Conservation (phyloP, 1,140 invertebrate species). For the Drosophila subobscura region DNA sequence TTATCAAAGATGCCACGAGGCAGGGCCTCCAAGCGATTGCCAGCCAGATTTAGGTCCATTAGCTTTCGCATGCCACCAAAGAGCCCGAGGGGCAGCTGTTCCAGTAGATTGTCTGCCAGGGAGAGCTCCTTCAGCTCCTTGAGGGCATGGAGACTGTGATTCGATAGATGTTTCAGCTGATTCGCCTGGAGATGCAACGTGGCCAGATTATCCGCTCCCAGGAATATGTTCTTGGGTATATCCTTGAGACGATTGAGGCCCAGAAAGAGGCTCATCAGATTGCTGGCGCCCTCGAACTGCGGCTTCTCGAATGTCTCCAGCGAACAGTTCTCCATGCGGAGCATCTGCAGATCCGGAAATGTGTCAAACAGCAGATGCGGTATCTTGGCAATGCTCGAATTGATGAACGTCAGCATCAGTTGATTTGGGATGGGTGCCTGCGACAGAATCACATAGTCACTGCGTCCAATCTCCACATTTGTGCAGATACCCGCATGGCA, state of each 20-base stretch:
- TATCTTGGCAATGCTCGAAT: constrained; percentile 78
- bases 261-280: constrained; percentile 74
- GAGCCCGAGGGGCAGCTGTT: constrained; percentile 57
- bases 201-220: constrained; percentile 76
- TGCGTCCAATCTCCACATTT: constrained; percentile 65
- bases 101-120: constrained; percentile 64
- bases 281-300: constrained; percentile 80
- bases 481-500: constrained; percentile 68
- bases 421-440: constrained; percentile 67
- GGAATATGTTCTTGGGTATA: constrained; percentile 79
- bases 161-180: constrained; percentile 57
- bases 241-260: constrained; percentile 71
- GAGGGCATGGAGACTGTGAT: constrained; percentile 71
- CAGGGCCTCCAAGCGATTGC: constrained; percentile 61
- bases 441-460: constrained; percentile 79
- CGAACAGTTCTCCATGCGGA: constrained; percentile 80
- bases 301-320: constrained; percentile 77
- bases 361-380: constrained; percentile 80
- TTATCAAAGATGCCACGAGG: constrained; percentile 73
- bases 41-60: constrained; percentile 66
- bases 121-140: constrained; percentile 74
- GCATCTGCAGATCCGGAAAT: constrained; percentile 76
- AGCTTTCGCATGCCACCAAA: constrained; percentile 69
- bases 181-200: constrained; percentile 64
- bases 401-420: constrained; percentile 69